These are phyloP conservation scores for Sesamia nonagrioides DNA, from an alignment of 1,140 invertebrate genomes.

Conservation along the genomic window DNA sequence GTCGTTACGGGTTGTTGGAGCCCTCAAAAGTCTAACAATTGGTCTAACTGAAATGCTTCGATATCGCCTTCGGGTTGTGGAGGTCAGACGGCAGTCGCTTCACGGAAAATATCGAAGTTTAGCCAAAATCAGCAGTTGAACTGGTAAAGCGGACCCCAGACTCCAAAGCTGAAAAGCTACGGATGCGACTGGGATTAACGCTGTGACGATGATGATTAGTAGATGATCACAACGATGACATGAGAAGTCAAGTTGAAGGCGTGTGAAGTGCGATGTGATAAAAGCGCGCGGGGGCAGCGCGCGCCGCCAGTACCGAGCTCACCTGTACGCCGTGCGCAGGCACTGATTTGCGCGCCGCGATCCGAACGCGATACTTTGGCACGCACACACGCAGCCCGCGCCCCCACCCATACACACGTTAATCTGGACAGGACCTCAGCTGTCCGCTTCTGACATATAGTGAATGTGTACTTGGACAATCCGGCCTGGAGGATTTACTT, in stretches of 20 bases:
- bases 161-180: no score
- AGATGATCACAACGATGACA: conserved; percentile 49
- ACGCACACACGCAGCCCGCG: conserved; percentile 63
- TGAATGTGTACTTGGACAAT: conserved; percentile 71
- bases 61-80: no score
- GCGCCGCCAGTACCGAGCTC: conserved; percentile 78
- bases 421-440: conserved; percentile 62
- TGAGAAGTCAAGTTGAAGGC: conserved; percentile 79
- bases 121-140: no score
- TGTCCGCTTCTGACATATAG: conserved; percentile 68
- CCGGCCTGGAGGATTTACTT: conserved; percentile 51
- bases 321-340: conserved; percentile 72
- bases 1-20: no score
- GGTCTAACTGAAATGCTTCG: no score
- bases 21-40: no score
- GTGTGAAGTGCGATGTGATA: conserved; percentile 81
- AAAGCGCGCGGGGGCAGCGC: conserved; percentile 73
- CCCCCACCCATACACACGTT: conserved; percentile 61
- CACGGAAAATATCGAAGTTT: no score
- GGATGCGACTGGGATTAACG: no score
- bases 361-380: conserved; percentile 56
- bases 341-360: conserved; percentile 63
- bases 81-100: no score
- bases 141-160: no score
- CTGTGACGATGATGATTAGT: no score